phyloP scores from a whole-genome alignment of 2,797 vertebrate genomes.

The Centropyge bicolor region DNA sequence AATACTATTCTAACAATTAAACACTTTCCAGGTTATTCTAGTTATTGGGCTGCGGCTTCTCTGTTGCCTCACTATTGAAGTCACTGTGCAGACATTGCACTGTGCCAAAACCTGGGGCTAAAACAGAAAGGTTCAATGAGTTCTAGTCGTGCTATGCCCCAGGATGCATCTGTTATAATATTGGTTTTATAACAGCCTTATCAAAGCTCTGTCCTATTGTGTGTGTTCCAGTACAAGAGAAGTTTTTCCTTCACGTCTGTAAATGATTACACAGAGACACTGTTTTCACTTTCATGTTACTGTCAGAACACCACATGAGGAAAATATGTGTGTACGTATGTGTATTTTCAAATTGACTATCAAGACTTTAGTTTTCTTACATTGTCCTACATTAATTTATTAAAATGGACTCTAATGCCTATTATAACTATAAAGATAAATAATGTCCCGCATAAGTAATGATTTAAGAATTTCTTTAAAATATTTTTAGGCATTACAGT shows the following conservation, averaged over 20 bases:
- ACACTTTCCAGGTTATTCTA: slow-evolving; percentile 11
- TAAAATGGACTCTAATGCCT: background rate
- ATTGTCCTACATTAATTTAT: background rate
- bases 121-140: background rate
- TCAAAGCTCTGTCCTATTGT: slow-evolving; percentile 34
- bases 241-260: slow-evolving; percentile 30
- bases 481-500: background rate
- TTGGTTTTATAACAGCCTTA: slow-evolving; percentile 46
- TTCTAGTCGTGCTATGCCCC: background rate
- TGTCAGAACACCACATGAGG: background rate
- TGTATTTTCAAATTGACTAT: slow-evolving; percentile 4
- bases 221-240: slow-evolving; percentile 33
- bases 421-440: slow-evolving; percentile 3
- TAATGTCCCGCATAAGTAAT: background rate
- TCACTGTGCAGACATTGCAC: background rate
- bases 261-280: slow-evolving; percentile 18
- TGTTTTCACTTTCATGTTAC: background rate
- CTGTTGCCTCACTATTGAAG: background rate
- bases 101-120: slow-evolving; percentile 1
- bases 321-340: background rate
- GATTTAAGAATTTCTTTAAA: slow-evolving; percentile 9
- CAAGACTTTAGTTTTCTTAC: slow-evolving; percentile 2
- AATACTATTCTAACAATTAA: slow-evolving; percentile 27
- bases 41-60: background rate
- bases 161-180: background rate